These are phyloP conservation scores for Drosophila prosaltans DNA, from an alignment of 1,140 invertebrate genomes.

Conservation along the genomic window DNA sequence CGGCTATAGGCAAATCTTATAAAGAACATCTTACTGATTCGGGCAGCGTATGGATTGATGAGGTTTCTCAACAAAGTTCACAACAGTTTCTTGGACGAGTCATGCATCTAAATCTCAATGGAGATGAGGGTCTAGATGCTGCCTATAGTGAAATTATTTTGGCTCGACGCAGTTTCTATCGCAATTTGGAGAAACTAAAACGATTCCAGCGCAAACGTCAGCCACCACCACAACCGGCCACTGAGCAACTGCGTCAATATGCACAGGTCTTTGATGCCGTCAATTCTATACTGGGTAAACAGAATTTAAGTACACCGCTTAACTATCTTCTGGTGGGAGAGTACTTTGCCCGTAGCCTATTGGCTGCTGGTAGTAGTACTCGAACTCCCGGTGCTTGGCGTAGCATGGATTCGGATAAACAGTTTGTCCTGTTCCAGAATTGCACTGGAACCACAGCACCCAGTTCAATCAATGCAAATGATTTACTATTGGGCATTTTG, in stretches of 20 bases:
- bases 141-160: constrained; percentile 49
- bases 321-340: constrained; percentile 64
- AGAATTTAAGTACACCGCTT: constrained; percentile 63
- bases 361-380: constrained; percentile 68
- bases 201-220: constrained; percentile 46
- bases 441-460: constrained; percentile 32
- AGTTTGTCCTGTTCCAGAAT: constrained; percentile 52
- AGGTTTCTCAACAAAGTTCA: constrained; percentile 69
- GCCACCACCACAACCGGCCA: not conserved
- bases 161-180: constrained; percentile 65
- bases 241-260: constrained; percentile 43
- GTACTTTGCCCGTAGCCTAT: constrained; percentile 58
- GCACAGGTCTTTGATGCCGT: constrained; percentile 55
- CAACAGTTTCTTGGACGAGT: constrained; percentile 58
- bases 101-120: constrained; percentile 68
- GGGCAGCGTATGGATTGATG: constrained; percentile 69
- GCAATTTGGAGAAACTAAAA: constrained; percentile 71
- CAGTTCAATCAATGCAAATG: constrained; percentile 45
- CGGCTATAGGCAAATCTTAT: constrained; percentile 59
- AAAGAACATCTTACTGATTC: constrained; percentile 40
- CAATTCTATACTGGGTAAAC: constrained; percentile 48
- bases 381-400: constrained; percentile 72
- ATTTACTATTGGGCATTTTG: constrained; percentile 57
- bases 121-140: constrained; percentile 65
- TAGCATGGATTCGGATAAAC: constrained; percentile 67